Percentiles rank a stretch among this genome's conserved stretches.
Conservation (phyloP, 2,888 invertebrate genomes). For the Machimus atricapillus region DNA sequence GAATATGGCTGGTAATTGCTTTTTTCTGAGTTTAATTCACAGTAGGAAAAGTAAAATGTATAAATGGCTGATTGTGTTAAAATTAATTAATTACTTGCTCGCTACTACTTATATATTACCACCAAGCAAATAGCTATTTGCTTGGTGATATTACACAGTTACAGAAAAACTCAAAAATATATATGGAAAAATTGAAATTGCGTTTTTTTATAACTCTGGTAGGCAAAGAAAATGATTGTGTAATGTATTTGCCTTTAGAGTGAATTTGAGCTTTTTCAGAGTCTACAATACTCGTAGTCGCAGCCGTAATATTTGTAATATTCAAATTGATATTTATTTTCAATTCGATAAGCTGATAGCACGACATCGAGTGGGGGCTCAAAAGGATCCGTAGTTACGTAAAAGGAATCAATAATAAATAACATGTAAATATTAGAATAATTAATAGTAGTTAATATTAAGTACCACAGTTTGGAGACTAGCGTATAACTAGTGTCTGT, state of each 20-base stretch:
- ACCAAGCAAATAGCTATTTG: too few relatives aligned
- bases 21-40: not conserved
- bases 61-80: not conserved
- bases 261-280: not conserved
- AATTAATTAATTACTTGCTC: not conserved
- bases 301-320: not conserved
- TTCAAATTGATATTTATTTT: not conserved
- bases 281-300: not conserved
- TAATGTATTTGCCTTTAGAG: too few relatives aligned
- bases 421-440: too few relatives aligned
- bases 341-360: not conserved
- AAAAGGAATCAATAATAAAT: too few relatives aligned
- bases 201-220: not conserved
- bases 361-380: too few relatives aligned
- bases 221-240: not conserved
- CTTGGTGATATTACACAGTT: not conserved
- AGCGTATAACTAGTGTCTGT: too few relatives aligned
- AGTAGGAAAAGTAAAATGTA: not conserved
- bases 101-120: too few relatives aligned
- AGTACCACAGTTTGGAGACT: too few relatives aligned
- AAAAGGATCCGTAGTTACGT: too few relatives aligned
- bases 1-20: not conserved
- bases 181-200: not conserved
- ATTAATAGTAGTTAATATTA: too few relatives aligned
- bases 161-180: not conserved